Base-by-base conservation (phyloP, 2,888 invertebrate genomes). In the Pelosia muscerda region DNA sequence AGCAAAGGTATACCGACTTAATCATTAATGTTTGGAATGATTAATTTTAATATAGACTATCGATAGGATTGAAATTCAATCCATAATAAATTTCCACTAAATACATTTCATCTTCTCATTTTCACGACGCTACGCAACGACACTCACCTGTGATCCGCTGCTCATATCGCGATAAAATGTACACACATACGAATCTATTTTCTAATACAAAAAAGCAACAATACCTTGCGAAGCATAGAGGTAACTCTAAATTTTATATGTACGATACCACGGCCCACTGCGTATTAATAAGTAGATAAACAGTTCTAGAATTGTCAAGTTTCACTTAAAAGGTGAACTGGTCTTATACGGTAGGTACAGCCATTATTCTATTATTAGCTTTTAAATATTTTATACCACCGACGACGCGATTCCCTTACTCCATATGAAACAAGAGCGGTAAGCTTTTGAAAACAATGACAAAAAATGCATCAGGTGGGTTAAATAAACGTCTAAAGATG, bases 361-460 rank as follows among this genome's bases (percentile, higher is more conserved):
- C 79, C 76, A 84, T 88, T 86, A 86, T 77, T 62, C 80, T 78
- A 86, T 86, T 83, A 86, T 83, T 81, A 79, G 78, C 81, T 83
- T 84, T 84, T 77, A 15, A 55, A 25, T 15, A 49, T 49, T 49
- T 49, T n/a, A n/a, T 42, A 3, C 42, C 49, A 49, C 49, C 67
- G 66, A 70, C 70, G 77, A 73, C 64, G 72, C 72, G 76, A 65
- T 65, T 72, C 63, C 74, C 64, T 67, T 71, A 64, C 71, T 54
- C 70, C 73, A 65, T 63, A 60, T 68, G 63, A 74, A 80, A 81
- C 73, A 77, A 75, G 74, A 72, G 81, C 86, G 85, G 85, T 74
- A 67, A 71, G 81, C 81, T 83, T 84, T 84, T 77, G 79, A 77
- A 78, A 60, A 68, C 58, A 66, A 26, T 55, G 65, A 70, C 59